phyloP scores from a whole-genome alignment of 1,140 invertebrate species.

The Caenorhabditis briggsae region DNA sequence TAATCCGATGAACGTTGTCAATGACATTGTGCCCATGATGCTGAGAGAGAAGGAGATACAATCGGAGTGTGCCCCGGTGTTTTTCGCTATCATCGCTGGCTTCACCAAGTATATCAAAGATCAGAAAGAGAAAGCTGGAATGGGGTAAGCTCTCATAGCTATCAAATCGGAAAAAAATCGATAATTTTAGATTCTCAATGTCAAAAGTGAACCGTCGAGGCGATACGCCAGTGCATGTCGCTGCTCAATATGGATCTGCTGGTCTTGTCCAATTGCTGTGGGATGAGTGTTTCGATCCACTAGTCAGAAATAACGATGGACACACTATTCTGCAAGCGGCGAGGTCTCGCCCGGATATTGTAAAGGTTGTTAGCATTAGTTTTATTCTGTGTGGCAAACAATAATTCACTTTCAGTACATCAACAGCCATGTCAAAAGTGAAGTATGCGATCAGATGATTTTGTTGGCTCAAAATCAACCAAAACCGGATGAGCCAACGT shows the following conservation, averaged over 20 bases:
- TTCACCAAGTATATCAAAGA: slow-evolving; percentile 18
- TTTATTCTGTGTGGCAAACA: neutral
- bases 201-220: slow-evolving; percentile 32
- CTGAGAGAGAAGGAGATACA: neutral
- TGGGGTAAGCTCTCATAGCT: neutral
- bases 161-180: neutral
- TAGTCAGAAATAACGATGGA: slow-evolving; percentile 2
- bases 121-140: slow-evolving; percentile 3
- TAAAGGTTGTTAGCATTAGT: neutral
- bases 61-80: neutral
- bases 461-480: neutral
- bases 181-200: slow-evolving; percentile 23
- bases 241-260: neutral
- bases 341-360: neutral
- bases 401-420: neutral
- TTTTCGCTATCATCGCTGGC: slow-evolving; percentile 7
- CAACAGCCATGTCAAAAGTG: neutral
- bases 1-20: neutral
- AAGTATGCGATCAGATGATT: slow-evolving; percentile 13
- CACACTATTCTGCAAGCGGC: slow-evolving; percentile 21
- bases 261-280: neutral
- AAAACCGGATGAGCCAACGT: neutral
- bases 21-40: slow-evolving; percentile 16
- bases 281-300: slow-evolving; percentile 12
- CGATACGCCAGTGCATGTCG: slow-evolving; percentile 22